Conservation (phyloP, 2,888 invertebrate genomes). For the Andrena bucephala region DNA sequence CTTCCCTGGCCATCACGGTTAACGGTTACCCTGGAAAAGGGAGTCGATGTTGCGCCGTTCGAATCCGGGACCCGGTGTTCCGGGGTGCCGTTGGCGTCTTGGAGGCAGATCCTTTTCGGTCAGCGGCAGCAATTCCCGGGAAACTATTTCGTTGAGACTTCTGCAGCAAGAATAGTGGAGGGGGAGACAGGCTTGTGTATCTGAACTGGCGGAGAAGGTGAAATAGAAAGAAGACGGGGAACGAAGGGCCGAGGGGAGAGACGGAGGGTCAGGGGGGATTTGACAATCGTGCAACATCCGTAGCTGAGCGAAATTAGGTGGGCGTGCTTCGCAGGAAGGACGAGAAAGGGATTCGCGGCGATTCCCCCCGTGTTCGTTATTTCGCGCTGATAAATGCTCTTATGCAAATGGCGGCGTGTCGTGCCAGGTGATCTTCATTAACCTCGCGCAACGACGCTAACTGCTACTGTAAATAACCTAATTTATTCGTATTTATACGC, state of each 20-base stretch:
- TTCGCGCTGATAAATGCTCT: slow-evolving; percentile 61
- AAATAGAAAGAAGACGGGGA: slow-evolving; percentile 6
- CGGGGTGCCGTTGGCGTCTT: slow-evolving; percentile 13
- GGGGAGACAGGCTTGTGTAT: neutral
- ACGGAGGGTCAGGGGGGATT: slow-evolving; percentile 39
- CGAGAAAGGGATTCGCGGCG: slow-evolving; percentile 45
- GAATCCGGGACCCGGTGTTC: slow-evolving; percentile 31
- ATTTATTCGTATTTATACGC: slow-evolving; percentile 50
- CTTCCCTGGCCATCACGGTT: slow-evolving; percentile 36
- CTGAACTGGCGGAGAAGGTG: neutral
- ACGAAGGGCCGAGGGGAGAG: slow-evolving; percentile 13
- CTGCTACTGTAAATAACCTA: slow-evolving; percentile 52
- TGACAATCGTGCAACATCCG: slow-evolving; percentile 62
- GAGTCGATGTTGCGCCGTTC: slow-evolving; percentile 41
- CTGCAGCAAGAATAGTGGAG: slow-evolving; percentile 17
- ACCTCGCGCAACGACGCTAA: slow-evolving; percentile 42
- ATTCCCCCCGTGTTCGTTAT: slow-evolving; percentile 59
- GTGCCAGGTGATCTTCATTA: slow-evolving; percentile 62
- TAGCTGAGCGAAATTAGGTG: slow-evolving; percentile 65
- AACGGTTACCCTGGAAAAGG: slow-evolving; percentile 46
- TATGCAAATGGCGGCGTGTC: slow-evolving; percentile 43
- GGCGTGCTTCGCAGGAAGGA: slow-evolving; percentile 57
- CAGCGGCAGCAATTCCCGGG: slow-evolving; percentile 70
- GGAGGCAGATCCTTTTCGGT: slow-evolving; percentile 68
- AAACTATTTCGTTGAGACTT: slow-evolving; percentile 59